Evolutionary conservation across 2,113 vertebrate species (phyloP).

Genomic region (Columbina picui): DNA sequence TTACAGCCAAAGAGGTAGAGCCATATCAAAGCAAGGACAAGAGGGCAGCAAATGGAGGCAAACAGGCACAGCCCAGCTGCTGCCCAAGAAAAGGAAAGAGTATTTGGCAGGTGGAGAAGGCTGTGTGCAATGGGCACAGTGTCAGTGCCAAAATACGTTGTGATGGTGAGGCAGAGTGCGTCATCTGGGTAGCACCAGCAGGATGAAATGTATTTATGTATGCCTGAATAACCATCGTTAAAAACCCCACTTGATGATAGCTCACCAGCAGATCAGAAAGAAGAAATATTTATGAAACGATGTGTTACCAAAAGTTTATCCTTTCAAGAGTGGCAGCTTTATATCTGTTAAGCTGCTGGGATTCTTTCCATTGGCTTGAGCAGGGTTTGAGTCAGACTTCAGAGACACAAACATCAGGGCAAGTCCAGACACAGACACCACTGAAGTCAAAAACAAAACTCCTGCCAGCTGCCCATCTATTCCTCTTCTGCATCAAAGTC

Average conservation of each 20-base stretch:
- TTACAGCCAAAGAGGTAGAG: neutral
- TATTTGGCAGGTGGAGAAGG: neutral
- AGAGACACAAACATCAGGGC: conserved; percentile 46
- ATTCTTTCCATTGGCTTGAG: conserved; percentile 47
- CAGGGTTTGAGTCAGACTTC: conserved; percentile 51
- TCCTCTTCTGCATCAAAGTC: neutral
- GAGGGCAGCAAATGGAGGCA: neutral
- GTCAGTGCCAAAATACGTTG: neutral
- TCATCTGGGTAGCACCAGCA: neutral
- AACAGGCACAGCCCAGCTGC: neutral
- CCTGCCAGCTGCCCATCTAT: conserved; percentile 52
- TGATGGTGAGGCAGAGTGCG: neutral
- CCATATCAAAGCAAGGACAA: neutral
- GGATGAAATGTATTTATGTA: neutral
- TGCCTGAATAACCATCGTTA: neutral
- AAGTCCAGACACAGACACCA: conserved; percentile 58
- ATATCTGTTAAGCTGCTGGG: neutral
- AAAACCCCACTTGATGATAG: neutral
- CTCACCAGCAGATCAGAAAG: neutral
- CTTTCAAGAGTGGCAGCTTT: conserved; percentile 23
- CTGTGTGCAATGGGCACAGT: neutral
- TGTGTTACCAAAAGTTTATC: neutral
- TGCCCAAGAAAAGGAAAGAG: neutral
- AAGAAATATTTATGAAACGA: neutral
- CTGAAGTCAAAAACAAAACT: conserved; percentile 48